These are phyloP conservation scores for Andrena haemorrhoa DNA, from an alignment of 2,888 invertebrate species.

Conservation along the genomic window DNA sequence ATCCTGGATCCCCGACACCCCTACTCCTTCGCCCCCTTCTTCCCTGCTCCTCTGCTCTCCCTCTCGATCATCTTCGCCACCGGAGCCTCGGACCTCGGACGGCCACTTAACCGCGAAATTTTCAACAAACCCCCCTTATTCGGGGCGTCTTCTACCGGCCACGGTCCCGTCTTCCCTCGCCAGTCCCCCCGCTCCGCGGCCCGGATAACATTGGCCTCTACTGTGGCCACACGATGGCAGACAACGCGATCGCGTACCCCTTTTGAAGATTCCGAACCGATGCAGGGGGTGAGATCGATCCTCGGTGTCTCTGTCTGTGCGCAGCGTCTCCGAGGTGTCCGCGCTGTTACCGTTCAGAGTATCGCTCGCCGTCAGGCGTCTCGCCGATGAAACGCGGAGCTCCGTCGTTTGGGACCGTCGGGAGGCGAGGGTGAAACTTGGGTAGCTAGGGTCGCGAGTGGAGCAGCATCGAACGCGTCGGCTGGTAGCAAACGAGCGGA, in stretches of 20 bases:
- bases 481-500: conserved; percentile 45
- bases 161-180: not conserved
- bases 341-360: not conserved
- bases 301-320: not conserved
- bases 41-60: conserved; percentile 17
- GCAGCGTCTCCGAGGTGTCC: not conserved
- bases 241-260: not conserved
- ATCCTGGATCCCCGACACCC: conserved; percentile 36
- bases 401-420: not conserved
- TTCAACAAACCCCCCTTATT: conserved; percentile 36
- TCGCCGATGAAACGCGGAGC: not conserved
- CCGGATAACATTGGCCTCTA: not conserved
- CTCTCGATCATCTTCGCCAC: not conserved
- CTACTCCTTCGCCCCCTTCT: conserved; percentile 33
- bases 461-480: conserved; percentile 7
- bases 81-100: conserved; percentile 11
- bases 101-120: conserved; percentile 58
- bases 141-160: not conserved
- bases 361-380: not conserved
- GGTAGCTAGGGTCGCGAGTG: not conserved
- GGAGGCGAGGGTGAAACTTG: not conserved
- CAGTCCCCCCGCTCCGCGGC: not conserved
- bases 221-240: too few species aligned
- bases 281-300: conserved; percentile 29
- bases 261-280: not conserved